Percentiles rank a stretch among this genome's conserved stretches.
phyloP scores from a whole-genome alignment of 2,113 vertebrate species.

The Lanius ludovicianus region DNA sequence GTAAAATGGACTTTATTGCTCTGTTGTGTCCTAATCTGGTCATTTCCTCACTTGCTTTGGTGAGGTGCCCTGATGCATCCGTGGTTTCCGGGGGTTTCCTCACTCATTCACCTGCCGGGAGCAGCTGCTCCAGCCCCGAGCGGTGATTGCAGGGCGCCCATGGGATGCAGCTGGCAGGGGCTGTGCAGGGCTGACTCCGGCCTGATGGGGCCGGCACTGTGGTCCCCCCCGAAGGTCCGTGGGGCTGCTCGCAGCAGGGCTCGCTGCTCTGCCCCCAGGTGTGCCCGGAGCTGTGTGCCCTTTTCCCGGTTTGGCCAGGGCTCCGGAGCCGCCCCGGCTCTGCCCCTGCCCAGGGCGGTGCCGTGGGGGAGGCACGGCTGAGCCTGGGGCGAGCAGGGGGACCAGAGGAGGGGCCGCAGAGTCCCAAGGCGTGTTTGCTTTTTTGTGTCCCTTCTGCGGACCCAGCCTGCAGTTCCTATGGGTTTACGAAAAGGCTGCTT shows the following conservation, averaged over 20 bases:
- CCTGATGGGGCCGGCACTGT: fast-evolving
- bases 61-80: background rate
- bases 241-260: fast-evolving
- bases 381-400: background rate
- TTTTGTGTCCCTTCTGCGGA: background rate
- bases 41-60: background rate
- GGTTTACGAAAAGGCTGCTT: background rate
- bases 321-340: background rate
- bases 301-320: fast-evolving
- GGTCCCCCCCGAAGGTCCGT: fast-evolving
- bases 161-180: background rate
- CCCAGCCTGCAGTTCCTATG: background rate
- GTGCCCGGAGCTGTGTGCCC: background rate
- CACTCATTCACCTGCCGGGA: background rate
- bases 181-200: fast-evolving
- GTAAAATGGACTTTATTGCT: background rate
- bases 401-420: fast-evolving
- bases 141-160: background rate
- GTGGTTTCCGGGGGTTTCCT: background rate
- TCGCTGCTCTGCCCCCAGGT: background rate
- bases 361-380: fast-evolving
- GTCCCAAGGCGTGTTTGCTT: fast-evolving
- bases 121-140: background rate
- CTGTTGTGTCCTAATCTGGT: background rate
- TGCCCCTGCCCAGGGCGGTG: fast-evolving